Conservation (phyloP, 2,888 invertebrate genomes). For the Cantharis lateralis region DNA sequence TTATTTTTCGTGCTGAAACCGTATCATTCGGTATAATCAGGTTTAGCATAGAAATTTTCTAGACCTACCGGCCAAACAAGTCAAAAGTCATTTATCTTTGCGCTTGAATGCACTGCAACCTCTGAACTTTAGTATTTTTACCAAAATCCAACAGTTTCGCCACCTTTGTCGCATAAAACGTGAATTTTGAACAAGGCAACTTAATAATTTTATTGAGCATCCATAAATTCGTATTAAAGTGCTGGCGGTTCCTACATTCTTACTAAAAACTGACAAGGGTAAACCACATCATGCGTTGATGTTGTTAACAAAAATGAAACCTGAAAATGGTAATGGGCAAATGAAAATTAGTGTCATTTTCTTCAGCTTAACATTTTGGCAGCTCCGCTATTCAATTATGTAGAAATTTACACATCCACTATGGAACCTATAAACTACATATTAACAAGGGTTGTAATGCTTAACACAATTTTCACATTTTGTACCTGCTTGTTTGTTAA, state of each 20-base stretch:
- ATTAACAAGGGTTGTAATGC: background rate
- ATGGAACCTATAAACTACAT: background rate
- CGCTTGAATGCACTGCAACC: background rate
- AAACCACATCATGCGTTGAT: slow-evolving; percentile 8
- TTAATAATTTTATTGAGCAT: background rate
- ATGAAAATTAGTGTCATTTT: slow-evolving; percentile 11
- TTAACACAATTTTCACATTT: background rate
- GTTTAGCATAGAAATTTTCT: background rate
- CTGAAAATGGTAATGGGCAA: slow-evolving; percentile 4
- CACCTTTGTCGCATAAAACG: background rate
- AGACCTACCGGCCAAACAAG: background rate
- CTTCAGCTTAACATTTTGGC: background rate
- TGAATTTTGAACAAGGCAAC: background rate
- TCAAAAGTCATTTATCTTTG: background rate
- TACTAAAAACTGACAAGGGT: slow-evolving; percentile 11
- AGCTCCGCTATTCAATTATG: slow-evolving; percentile 2
- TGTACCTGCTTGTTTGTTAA: background rate
- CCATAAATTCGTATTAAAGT: background rate
- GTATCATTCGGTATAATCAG: background rate
- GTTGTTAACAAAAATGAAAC: background rate
- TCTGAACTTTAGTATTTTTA: background rate
- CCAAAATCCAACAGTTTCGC: background rate
- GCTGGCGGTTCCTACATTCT: background rate
- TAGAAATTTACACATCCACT: background rate
- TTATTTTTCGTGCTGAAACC: background rate